These are phyloP conservation scores for Jacana jacana DNA, from an alignment of 2,113 vertebrate species.

Conservation along the genomic window DNA sequence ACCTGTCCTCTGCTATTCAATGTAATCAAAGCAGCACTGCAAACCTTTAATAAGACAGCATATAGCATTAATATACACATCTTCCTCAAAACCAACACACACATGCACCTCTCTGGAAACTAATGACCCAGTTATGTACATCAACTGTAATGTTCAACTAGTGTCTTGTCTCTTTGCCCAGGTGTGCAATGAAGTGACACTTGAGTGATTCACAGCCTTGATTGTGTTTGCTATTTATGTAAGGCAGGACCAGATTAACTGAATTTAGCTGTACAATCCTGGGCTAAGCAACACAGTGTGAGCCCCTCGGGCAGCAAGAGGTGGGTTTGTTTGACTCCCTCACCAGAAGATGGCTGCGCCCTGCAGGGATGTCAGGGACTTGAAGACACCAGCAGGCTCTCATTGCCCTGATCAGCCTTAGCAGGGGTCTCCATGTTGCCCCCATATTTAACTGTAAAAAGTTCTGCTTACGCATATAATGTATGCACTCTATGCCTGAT, in stretches of 20 bases:
- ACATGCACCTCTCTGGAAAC: neutral
- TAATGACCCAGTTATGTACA: neutral
- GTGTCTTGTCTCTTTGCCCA: neutral
- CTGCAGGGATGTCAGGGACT: accelerated
- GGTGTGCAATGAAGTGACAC: neutral
- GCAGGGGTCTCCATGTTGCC: neutral
- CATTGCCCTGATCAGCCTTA: neutral
- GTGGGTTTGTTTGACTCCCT: neutral
- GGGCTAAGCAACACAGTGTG: accelerated
- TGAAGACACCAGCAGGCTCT: neutral
- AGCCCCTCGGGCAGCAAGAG: accelerated
- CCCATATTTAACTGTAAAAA: neutral
- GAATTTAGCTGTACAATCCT: neutral
- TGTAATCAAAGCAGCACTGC: neutral
- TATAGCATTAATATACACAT: neutral
- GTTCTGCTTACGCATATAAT: neutral
- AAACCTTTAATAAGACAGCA: neutral
- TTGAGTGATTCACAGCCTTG: neutral
- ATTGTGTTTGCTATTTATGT: neutral
- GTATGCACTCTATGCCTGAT: too few species aligned
- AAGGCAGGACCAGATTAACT: neutral
- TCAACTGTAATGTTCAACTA: neutral
- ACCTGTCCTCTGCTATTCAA: neutral
- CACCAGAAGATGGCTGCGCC: neutral
- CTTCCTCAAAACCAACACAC: neutral